A percentile compares a stretch with the other conserved stretches of the same genome.
Conservation (phyloP, 1,140 invertebrate genomes). For the Spodoptera frugiperda region DNA sequence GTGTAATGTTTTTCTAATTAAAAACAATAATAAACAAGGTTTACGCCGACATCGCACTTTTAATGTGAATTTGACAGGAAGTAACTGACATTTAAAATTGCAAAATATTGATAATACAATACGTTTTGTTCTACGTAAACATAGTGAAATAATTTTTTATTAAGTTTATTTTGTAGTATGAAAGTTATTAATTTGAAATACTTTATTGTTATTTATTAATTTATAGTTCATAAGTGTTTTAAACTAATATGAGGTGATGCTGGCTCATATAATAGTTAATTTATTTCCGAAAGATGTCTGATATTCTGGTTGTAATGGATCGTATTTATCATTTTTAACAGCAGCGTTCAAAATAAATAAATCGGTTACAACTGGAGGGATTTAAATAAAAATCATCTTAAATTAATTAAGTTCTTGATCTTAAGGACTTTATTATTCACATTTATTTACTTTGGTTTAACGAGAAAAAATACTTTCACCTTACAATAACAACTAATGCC, state of each 20-base stretch:
- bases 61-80: background rate
- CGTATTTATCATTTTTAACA: background rate
- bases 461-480: background rate
- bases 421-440: too few relatives aligned
- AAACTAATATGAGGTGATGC: too few relatives aligned
- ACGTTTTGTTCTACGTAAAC: too few relatives aligned
- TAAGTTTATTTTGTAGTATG: too few relatives aligned
- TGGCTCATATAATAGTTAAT: too few relatives aligned
- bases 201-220: too few relatives aligned
- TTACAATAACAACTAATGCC: background rate
- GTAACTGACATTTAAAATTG: background rate
- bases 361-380: background rate
- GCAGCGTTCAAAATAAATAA: slow-evolving; percentile 26
- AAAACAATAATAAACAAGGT: slow-evolving; percentile 4
- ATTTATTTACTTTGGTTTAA: background rate
- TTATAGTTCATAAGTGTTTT: too few relatives aligned
- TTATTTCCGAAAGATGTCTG: too few relatives aligned
- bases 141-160: background rate
- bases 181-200: too few relatives aligned
- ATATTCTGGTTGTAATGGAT: background rate
- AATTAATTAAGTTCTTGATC: too few relatives aligned
- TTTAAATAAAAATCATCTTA: too few relatives aligned
- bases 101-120: too few relatives aligned
- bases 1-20: background rate
- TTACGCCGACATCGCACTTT: background rate